phyloP scores from a whole-genome alignment of 2,888 invertebrate species.

The Silvanus unidentatus region DNA sequence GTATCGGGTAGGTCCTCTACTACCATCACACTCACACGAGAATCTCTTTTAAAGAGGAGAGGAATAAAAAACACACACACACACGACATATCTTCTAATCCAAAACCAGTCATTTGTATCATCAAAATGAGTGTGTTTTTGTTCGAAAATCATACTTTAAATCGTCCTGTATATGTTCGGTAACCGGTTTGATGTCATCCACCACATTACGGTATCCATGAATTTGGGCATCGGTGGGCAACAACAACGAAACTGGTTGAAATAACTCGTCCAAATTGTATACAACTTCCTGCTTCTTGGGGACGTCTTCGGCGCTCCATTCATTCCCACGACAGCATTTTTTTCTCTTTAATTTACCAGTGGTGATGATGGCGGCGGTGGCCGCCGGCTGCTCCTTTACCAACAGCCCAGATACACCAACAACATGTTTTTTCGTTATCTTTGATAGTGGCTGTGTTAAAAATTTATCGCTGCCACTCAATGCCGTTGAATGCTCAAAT shows the following conservation, averaged over 20 bases:
- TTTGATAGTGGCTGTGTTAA: conserved; percentile 9
- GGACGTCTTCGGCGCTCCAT: conserved; percentile 6
- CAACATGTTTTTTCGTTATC: conserved; percentile 14
- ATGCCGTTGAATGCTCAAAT: conserved; percentile 6
- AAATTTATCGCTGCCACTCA: conserved; percentile 15
- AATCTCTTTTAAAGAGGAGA: too few species aligned
- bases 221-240: conserved; percentile 11
- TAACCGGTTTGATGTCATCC: conserved; percentile 39
- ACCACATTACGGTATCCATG: conserved; percentile 12
- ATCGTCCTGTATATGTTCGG: conserved; percentile 39
- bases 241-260: conserved; percentile 20
- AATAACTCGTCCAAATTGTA: conserved; percentile 17
- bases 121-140: conserved; percentile 34
- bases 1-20: too few species aligned
- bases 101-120: too few species aligned
- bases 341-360: conserved; percentile 13
- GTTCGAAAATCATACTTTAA: conserved; percentile 43
- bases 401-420: conserved; percentile 4
- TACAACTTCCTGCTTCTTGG: conserved; percentile 5
- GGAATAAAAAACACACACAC: not conserved
- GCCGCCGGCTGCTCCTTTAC: conserved; percentile 6
- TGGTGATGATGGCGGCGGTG: too few species aligned
- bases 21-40: too few species aligned
- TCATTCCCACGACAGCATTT: conserved; percentile 14
- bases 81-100: too few species aligned